A percentile compares a stretch with the other conserved stretches of the same genome.
These are phyloP conservation scores for Vireo griseus DNA, from an alignment of 2,797 vertebrate genomes.

Conservation along the genomic window DNA sequence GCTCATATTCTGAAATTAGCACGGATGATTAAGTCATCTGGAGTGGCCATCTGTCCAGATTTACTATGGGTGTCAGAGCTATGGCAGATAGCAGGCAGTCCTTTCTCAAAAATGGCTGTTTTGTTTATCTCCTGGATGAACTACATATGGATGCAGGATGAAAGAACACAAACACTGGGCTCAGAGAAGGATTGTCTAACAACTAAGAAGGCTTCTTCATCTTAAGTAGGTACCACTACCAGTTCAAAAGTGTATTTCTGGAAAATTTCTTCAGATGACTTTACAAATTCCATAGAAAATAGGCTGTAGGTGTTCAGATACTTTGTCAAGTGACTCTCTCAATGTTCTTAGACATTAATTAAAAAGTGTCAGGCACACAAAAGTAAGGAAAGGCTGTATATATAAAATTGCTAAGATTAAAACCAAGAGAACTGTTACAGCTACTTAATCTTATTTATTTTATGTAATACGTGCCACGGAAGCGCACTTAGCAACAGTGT, in stretches of 20 bases:
- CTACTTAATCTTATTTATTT: background rate
- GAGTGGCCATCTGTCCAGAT: background rate
- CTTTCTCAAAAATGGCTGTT: background rate
- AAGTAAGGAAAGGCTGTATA: background rate
- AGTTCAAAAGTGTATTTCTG: background rate
- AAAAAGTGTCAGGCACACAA: background rate
- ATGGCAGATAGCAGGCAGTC: background rate
- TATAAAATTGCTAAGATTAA: background rate
- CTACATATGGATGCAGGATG: background rate
- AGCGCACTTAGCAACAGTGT: background rate
- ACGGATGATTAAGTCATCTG: background rate
- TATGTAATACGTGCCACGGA: background rate
- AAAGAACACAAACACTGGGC: background rate
- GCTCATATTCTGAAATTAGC: background rate
- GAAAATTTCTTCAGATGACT: background rate
- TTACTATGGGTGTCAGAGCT: background rate
- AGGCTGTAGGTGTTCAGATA: background rate
- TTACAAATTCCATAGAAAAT: background rate
- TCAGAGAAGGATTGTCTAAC: background rate
- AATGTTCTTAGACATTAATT: background rate
- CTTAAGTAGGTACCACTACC: background rate
- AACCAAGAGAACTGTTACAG: background rate
- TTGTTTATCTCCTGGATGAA: background rate
- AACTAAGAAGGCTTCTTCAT: background rate
- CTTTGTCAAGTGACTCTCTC: background rate